Base-by-base conservation (phyloP, 2,113 vertebrate genomes). In the Chinchilla lanigera region DNA sequence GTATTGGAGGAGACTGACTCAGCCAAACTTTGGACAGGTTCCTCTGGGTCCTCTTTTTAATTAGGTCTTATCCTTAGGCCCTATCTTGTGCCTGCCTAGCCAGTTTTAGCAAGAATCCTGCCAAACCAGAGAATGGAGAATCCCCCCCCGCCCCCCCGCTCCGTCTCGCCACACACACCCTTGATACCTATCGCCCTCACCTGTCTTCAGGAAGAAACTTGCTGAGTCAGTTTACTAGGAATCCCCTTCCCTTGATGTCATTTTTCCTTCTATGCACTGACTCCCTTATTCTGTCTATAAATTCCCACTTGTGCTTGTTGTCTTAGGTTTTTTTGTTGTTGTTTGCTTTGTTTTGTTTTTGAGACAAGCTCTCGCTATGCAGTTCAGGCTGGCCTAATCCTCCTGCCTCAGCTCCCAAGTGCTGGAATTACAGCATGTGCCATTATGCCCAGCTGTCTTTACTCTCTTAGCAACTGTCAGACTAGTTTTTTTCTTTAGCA, bases 21-120 rank as follows among this genome's bases (percentile, higher is more conserved):
- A 89, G 44, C 30, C 75, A 86, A 77, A 94, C 22, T 77, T 83
- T 44, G 61, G 58, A 78, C 58, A 69, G 81, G 38, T 16, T 93
- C 28, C 8, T 24, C 47, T 30, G 73, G 65, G 58, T 1, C 22
- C 44, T 65, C 30, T 67, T 67, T 77, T 67, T 41, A 60, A 75
- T 26, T 52, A 90, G 67, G 9, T 69, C 24, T 90, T 61, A 47
- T 73, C 52, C 50, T 71, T 83, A 17, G 24, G 17, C 26, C 13
- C 16, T 78, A n/a, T 54, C 16, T 71, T 86, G 81, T 28, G 11
- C 61, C 52, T 33, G 67, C 65, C 38, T 86, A 30, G 26, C 54
- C 52, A 35, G 65, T 95, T 93, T 71, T 63, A 85, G 35, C 56
- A 61, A 54, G 52, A 80, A 86, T 93, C 71, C 54, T 87, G 73